Base-by-base conservation (phyloP, 2,888 invertebrate genomes). In the Exocentrus adspersus region DNA sequence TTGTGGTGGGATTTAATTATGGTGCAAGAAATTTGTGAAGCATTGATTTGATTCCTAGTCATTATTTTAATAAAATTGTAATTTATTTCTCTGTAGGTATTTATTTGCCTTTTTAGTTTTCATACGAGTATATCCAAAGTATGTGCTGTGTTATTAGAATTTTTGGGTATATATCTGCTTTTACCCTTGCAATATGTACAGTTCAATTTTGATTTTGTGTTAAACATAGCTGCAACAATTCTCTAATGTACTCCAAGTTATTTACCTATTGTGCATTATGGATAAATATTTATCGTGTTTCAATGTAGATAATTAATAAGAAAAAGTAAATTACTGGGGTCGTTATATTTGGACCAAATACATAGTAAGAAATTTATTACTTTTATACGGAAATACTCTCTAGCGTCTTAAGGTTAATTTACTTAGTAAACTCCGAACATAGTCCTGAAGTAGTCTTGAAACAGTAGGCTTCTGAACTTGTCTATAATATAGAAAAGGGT, bases 301-400 rank as follows among this genome's bases (percentile, higher is more conserved):
- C 10, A 43, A 10, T 20, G 24, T 54, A 54, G 43, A 9, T 43
- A 28, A 20, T 53, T 16, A 48, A 48, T 41, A 21, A 9, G 16
- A 14, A 45, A 43, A 54, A 42, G 30, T 28, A 16, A 16, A 6
- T 45, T 43, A 14, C 28, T 54, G 54, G 28, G 54, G 52, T 52
- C 46, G 46, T 53, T 45, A 42, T 59, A 30, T 62, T 67, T 68
- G 70, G 70, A 70, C 70, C 70, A 70, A 70, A 68, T 70, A 63
- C 48, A n/a, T 65, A 59, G 58, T 65, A 60, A 46, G 63, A 60
- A 68, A 59, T 60, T 64, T 60, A 61, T 60, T 62, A 58, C 64
- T 69, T 68, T 68, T 65, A 63, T 68, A 63, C 60, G 24, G 51
- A 57, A 62, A 63, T 59, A 59, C 50, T 46, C 57, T 32, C 50